A percentile compares a stretch with the other conserved stretches of the same genome.
Conservation (phyloP, 2,888 invertebrate species). For the Rotaria magnacalcarata region DNA sequence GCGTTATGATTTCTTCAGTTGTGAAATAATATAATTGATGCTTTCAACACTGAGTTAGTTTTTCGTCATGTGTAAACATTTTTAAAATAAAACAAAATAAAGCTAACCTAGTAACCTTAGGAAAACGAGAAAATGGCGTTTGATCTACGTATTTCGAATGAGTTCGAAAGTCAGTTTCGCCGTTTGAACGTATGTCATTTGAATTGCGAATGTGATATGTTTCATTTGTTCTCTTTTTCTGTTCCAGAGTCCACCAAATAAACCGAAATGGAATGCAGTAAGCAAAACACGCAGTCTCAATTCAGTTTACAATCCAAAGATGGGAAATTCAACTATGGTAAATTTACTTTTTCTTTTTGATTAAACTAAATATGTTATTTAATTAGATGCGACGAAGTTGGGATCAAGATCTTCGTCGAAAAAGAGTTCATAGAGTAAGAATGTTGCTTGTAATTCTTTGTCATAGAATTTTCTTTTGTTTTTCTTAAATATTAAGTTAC, state of each 20-base stretch:
- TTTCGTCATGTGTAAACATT: too few relatives aligned
- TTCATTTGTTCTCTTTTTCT: not conserved
- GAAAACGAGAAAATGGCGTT: not conserved
- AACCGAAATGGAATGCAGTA: not conserved
- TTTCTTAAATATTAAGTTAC: not conserved
- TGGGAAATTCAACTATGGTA: not conserved
- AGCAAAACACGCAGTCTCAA: not conserved
- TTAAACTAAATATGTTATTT: not conserved
- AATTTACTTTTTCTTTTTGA: not conserved
- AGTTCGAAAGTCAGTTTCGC: not conserved
- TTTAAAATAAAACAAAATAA: not conserved
- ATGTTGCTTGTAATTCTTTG: too few relatives aligned
- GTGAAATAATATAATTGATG: not conserved
- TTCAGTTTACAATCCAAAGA: not conserved
- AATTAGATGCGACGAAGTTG: not conserved
- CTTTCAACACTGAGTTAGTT: too few relatives aligned
- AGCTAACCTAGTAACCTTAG: not conserved
- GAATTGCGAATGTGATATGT: not conserved
- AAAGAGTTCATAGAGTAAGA: not conserved
- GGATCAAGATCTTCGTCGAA: slow-evolving; percentile 1
- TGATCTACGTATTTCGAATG: not conserved
- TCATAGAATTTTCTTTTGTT: not conserved
- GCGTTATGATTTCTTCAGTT: too few relatives aligned
- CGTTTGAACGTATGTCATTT: not conserved
- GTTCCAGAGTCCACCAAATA: not conserved